These are phyloP conservation scores for Montipora efflorescens DNA, from an alignment of 64 coral and sea anemone species.

Conservation along the genomic window DNA sequence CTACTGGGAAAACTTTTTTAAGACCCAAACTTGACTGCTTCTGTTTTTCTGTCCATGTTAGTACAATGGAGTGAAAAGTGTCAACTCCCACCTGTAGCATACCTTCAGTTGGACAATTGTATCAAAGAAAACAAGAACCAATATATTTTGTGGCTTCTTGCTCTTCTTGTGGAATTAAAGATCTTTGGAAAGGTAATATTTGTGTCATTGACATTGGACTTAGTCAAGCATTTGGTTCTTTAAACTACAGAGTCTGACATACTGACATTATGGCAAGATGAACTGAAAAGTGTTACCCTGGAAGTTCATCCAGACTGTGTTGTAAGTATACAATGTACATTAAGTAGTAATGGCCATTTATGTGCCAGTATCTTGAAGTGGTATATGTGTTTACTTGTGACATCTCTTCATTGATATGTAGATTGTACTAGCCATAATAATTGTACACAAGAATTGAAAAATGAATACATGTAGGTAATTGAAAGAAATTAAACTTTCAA, in stretches of 20 bases:
- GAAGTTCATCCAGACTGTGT: too few species aligned
- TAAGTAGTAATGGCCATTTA: too few species aligned
- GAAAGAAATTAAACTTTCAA: neutral
- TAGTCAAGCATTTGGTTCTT: too few species aligned
- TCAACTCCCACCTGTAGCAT: constrained; percentile 32
- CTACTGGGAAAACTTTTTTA: neutral
- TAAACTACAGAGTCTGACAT: too few species aligned
- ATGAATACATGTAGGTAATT: neutral
- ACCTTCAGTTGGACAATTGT: constrained; percentile 70
- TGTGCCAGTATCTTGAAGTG: too few species aligned
- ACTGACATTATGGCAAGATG: too few species aligned
- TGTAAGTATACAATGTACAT: too few species aligned
- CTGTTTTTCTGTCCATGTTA: constrained; percentile 17
- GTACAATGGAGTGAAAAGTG: neutral
- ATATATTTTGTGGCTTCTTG: constrained; percentile 22
- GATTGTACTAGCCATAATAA: neutral
- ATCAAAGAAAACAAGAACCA: constrained; percentile 70
- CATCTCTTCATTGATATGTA: neutral
- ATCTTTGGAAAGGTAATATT: neutral
- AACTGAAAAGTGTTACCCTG: too few species aligned
- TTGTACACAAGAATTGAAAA: too few species aligned
- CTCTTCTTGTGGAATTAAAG: constrained; percentile 44
- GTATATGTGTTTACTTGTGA: too few species aligned
- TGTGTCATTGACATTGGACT: neutral
- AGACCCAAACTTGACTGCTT: constrained; percentile 43